Evolutionary conservation across 30 jellyfish, hydroid and myxozoan genomes (phyloP), one percentile per base, ranked within the genome.

Genomic region (Turritopsis dohrnii): DNA sequence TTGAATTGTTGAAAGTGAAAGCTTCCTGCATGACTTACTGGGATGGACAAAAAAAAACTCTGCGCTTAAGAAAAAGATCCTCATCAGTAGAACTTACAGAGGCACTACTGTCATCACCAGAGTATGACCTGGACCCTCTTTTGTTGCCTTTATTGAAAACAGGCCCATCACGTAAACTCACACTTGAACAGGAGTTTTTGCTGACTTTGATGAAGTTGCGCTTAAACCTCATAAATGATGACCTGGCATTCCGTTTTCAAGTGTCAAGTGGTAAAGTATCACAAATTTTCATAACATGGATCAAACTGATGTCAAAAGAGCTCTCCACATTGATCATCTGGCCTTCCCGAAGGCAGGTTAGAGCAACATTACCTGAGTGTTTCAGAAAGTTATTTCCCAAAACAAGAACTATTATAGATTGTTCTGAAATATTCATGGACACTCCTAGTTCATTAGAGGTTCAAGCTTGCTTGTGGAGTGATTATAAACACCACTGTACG

Each of bases 401-500:
- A 71, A 54, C 71, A 20, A 75, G 91, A 19, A 26, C 41, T 20
- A 84, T 89, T 28, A 89, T 89, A 27, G 96, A 89, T 52, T 89
- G 95, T 54, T 19, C 92, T 23, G 95, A 89, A 86, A 52, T 75
- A 22, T 84, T 89, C 71, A 54, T 77, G 69, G 96, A 90, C 30
- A 90, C 90, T 1, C 97, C 96, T 4, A 66, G 90, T 4, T 19
- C 65, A 29, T 65, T 90, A 22, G 82, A 29, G 26, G 71, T 81
- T 1, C 88, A 81, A 1, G 91, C 97, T 1, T 20, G 7, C 41
- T 22, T 30, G 9, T 90, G 95, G 91, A 54, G 89, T 30, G 66
- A 79, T 0, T 86, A 90, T 85, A 86, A 90, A 52, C 97, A 90
- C 73, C 97, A 90, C 72, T 21, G 74, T 60, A 90, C 97, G n/a